These are phyloP conservation scores for Apis cerana DNA, from an alignment of 1,140 invertebrate species.

Conservation along the genomic window DNA sequence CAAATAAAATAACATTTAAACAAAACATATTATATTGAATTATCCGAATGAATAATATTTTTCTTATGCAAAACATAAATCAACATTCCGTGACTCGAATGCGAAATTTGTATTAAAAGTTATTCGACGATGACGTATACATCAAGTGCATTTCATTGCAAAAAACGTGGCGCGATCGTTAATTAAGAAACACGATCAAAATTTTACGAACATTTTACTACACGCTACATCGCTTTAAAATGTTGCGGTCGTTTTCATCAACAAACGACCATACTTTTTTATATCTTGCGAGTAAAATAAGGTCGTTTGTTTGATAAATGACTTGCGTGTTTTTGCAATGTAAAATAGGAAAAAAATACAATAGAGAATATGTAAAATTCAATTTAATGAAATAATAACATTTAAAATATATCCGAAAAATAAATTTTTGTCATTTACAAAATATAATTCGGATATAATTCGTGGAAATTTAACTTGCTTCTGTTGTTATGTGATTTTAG, in stretches of 20 bases:
- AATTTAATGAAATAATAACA: background rate
- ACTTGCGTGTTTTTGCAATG: background rate
- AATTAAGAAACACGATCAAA: slow-evolving; percentile 5
- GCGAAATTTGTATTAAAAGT: background rate
- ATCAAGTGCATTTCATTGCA: background rate
- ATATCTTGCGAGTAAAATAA: background rate
- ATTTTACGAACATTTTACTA: background rate
- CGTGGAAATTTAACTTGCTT: background rate
- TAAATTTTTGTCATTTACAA: background rate
- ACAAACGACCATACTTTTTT: background rate
- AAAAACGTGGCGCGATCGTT: background rate
- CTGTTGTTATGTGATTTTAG: background rate
- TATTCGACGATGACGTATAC: background rate
- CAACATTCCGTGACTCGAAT: too few relatives aligned
- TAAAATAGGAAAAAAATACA: background rate
- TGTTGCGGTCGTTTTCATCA: background rate
- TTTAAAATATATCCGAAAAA: background rate
- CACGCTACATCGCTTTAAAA: background rate
- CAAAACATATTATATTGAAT: background rate
- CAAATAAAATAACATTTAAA: background rate
- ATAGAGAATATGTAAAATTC: background rate
- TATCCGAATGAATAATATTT: background rate
- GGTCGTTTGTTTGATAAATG: background rate
- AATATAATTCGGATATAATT: background rate
- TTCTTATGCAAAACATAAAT: background rate